Base-by-base conservation (phyloP, 2,797 vertebrate genomes). In the Etheostoma perlongum region DNA sequence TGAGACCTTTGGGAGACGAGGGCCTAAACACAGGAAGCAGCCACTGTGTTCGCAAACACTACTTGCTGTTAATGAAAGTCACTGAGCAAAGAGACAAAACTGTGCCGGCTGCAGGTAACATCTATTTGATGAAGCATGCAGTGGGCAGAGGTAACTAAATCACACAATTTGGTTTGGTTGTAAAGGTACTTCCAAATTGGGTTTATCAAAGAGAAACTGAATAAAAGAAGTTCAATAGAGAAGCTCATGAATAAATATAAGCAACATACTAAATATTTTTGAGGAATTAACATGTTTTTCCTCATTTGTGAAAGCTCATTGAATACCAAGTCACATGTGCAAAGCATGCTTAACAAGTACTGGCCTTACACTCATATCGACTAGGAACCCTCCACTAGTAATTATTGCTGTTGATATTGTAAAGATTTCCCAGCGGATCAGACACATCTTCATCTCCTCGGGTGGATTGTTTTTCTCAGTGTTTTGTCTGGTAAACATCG, bases 341-440 rank as follows among this genome's bases (percentile, higher is more conserved):
- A 60, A 61, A 46, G 19, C 36, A 21, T 49, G 55, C 11, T 67
- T 44, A 57, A 74, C 83, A 68, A 53, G 67, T 2, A 6, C 71
- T 54, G 76, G 42, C 76, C 76, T 74, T 68, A 25, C 25, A 14
- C 46, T 76, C 33, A 6, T 42, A 73, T 73, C 60, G 57, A 74
- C 74, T 42, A 4, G 33, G 74, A 82, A 72, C 83, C 27, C 33
- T 27, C 23, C 51, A 74, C 91, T 77, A 81, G 79, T 77, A 86
- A 90, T 89, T 89, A 86, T 91, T 84, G 78, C 63, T 75, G 88
- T 90, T 90, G 79, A 81, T 88, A 76, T 81, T 83, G 79, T 73
- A 40, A 60, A 83, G 78, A 88, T 87, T 90, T 92, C 91, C 84
- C 90, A 79, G 66, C 1, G 76, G 88, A 42, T 87, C 55, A 10